These are phyloP conservation scores for Drosophila orosa DNA, from an alignment of 1,140 invertebrate genomes.

Conservation along the genomic window DNA sequence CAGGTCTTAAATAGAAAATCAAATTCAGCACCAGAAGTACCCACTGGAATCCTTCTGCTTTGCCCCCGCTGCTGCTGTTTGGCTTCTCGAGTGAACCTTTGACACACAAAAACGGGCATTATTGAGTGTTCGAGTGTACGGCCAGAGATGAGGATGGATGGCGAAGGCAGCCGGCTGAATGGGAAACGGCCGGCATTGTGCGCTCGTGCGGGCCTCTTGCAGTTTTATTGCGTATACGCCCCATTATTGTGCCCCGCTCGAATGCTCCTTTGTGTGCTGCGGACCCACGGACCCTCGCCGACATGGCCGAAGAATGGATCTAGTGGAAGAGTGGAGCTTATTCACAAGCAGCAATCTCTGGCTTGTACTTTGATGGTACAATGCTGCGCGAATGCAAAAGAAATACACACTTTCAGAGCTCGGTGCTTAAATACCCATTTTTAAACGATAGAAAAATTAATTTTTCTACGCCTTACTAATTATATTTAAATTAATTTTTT, in stretches of 20 bases:
- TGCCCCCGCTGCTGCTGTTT: slow-evolving; percentile 41
- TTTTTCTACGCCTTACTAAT: too few relatives aligned
- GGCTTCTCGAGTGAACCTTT: slow-evolving; percentile 65
- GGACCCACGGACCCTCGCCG: neutral
- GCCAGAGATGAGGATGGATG: slow-evolving; percentile 24
- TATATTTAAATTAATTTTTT: neutral
- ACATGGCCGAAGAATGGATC: neutral
- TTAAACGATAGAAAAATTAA: neutral
- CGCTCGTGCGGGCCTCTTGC: slow-evolving; percentile 50
- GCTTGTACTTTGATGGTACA: neutral
- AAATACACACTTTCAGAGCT: neutral
- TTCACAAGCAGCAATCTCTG: slow-evolving; percentile 11
- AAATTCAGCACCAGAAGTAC: slow-evolving; percentile 28
- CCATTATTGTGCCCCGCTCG: slow-evolving; percentile 51
- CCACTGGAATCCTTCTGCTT: slow-evolving; percentile 20
- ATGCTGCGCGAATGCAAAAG: neutral
- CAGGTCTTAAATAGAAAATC: slow-evolving; percentile 50
- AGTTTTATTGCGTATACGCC: slow-evolving; percentile 77
- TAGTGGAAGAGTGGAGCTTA: neutral
- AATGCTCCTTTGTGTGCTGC: slow-evolving; percentile 47
- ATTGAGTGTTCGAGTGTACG: slow-evolving; percentile 67
- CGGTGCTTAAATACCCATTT: neutral
- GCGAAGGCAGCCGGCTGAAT: slow-evolving; percentile 2
- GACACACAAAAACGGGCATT: slow-evolving; percentile 74
- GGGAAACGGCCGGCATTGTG: slow-evolving; percentile 42